Evolutionary conservation across 2,113 vertebrate species (phyloP).

Genomic region (Malurus elegans): DNA sequence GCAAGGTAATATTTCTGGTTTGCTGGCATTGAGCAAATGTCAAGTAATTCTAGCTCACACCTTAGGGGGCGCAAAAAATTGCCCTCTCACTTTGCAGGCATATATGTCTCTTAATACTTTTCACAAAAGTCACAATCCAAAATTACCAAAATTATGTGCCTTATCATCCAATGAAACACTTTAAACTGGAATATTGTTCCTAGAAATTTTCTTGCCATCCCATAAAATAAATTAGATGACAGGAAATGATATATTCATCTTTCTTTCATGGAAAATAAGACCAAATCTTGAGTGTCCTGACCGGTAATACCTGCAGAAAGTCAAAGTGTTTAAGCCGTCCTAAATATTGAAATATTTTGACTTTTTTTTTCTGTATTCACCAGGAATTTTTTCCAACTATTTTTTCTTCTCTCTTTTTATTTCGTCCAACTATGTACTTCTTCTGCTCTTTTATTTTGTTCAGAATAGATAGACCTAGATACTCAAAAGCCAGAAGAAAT

Average conservation of each 20-base stretch:
- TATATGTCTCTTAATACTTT: not conserved
- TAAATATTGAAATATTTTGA: not conserved
- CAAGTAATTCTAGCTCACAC: not conserved
- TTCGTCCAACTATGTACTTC: not conserved
- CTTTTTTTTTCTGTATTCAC: not conserved
- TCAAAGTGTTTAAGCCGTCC: not conserved
- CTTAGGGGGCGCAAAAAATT: not conserved
- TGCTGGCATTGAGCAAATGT: not conserved
- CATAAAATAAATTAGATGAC: not conserved
- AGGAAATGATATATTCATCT: not conserved
- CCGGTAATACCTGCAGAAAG: not conserved
- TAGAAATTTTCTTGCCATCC: not conserved
- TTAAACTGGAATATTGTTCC: not conserved
- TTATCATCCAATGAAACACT: not conserved
- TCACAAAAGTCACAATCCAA: not conserved
- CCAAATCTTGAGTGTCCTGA: not conserved
- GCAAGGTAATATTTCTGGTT: not conserved
- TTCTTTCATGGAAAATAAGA: not conserved
- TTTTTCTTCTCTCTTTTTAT: not conserved
- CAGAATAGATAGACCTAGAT: not conserved
- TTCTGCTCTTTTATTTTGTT: not conserved
- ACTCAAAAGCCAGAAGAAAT: not conserved
- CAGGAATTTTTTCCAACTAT: not conserved
- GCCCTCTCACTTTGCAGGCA: not conserved
- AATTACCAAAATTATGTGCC: not conserved